Base-by-base conservation (phyloP, 2,113 vertebrate species). In the Irena cyanogastra region DNA sequence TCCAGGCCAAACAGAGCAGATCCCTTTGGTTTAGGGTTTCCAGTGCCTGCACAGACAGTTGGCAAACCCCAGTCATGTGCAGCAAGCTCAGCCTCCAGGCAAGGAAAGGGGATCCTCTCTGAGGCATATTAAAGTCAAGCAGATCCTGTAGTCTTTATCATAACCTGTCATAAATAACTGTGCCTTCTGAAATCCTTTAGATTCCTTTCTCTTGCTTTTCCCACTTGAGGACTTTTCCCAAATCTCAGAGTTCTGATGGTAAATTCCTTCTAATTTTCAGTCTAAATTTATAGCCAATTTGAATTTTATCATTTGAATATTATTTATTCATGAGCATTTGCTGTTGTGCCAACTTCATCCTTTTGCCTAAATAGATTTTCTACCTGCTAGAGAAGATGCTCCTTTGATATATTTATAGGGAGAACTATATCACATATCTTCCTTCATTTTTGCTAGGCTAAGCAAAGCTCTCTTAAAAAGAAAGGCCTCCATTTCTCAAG, bases 401-500 rank as follows among this genome's bases (percentile, higher is more conserved):
- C 56, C 56, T 84, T 84, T 91, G 89, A 89, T 89, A 24, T 95
- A 92, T 97, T 96, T 96, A 94, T 84, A 64, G 89, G n/a, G 56
- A 83, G 86, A 92, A 64, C 77, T 87, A 71, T 49, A 92, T 82
- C 89, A 87, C 90, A 89, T 87, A 92, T 81, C 95, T 92, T 72
- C 83, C 83, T 80, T 93, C 37, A 60, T 91, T 95, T 95, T 93
- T 94, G 76, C 93, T 66, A 52, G 85, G 82, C 66, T 95, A 91
- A 97, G 89, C 91, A 90, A 87, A 80, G 27, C 19, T 78, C 71
- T 63, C 85, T 81, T 86, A 47, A 86, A 88, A 93, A 65, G n/a
- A 86, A 83, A 90, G 35, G 35, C 79, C 27, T 72, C 37, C 5
- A 57, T 90, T 88, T 86, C 63, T 86, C 68, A 61, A 77, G 54